Evolutionary conservation across 37 sponge, comb jelly and placozoan genomes (phyloP), one percentile per base, ranked within the genome.

Genomic region (Oopsacas minuta): DNA sequence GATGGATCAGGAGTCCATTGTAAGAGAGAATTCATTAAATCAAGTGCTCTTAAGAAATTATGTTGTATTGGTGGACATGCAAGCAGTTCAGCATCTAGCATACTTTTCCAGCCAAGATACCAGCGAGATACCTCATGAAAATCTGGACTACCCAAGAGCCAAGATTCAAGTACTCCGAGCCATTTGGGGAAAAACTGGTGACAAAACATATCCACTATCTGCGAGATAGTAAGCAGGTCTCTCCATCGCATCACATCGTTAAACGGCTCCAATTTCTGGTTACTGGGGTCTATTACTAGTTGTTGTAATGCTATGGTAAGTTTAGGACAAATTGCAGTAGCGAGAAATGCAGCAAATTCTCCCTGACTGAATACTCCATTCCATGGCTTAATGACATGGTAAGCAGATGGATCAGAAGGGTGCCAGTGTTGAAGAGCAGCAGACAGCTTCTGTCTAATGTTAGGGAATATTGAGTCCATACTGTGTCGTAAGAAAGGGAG

Each of bases 141-240:
- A 83, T 95, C 91, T 36, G 96, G 92, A 52, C 36, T 86, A 52
- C 84, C 88, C 23, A 86, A 36, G 20, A 95, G 53, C 96, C 96
- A 95, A 3, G 83, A 69, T 10, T 39, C 85, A 30, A 95, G 89
- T n/a, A 95, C 94, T 82, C 91, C 90, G 0, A 92, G 37, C 94
- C 96, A 99, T 69, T 91, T 95, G 23, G 94, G 94, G 84, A 99
- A 99, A 85, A 99, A 99, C 42, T 92, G 83, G 37, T 91, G 89
- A 38, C 95, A 94, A 51, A 99, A 81, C 38, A 99, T 51, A 20
- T 36, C 39, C 17, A 90, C 96, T 61, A 94, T 88, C 37, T 95
- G 96, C 1, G 87, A 88, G 36, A 87, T 36, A 35, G 95, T 89
- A 1, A 99, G 84, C 89, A 95, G 88, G 85, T 92, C 92, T 86